Percentiles rank a stretch among this genome's conserved stretches.
phyloP scores from a whole-genome alignment of 2,888 invertebrate genomes.

The Oscheius sp. region DNA sequence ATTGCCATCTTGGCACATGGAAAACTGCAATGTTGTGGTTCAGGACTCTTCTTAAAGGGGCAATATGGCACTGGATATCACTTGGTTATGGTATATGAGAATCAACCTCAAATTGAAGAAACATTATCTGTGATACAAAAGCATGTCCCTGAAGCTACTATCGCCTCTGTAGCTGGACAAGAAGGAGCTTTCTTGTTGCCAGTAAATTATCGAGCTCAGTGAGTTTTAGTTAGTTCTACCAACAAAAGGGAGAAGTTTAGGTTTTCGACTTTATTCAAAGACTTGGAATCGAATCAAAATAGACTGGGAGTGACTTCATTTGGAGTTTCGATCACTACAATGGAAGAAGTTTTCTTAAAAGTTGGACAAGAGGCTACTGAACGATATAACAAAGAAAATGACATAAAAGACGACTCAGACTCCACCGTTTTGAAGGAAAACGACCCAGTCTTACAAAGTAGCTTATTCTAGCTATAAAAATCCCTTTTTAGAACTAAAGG shows the following conservation, averaged over 20 bases:
- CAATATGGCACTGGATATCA: constrained; percentile 86
- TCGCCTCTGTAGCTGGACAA: constrained; percentile 81
- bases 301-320: constrained; percentile 80
- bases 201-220: constrained; percentile 29
- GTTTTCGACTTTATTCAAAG: constrained; percentile 78
- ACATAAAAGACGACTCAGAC: constrained; percentile 29
- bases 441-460: constrained; percentile 40
- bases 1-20: constrained; percentile 88
- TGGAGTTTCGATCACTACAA: constrained; percentile 84
- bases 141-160: constrained; percentile 62
- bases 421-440: constrained; percentile 35
- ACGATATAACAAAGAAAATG: constrained; percentile 34
- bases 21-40: constrained; percentile 82
- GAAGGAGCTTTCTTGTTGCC: constrained; percentile 79
- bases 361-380: constrained; percentile 59
- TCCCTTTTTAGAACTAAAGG: constrained; percentile 34
- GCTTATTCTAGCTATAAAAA: not conserved
- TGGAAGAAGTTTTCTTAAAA: constrained; percentile 88
- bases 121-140: constrained; percentile 34
- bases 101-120: constrained; percentile 36
- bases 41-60: constrained; percentile 80
- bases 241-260: constrained; percentile 21
- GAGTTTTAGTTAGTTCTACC: not conserved
- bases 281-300: constrained; percentile 77
- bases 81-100: constrained; percentile 77